These are phyloP conservation scores for Alethe diademata DNA, from an alignment of 2,113 vertebrate genomes.

Conservation along the genomic window DNA sequence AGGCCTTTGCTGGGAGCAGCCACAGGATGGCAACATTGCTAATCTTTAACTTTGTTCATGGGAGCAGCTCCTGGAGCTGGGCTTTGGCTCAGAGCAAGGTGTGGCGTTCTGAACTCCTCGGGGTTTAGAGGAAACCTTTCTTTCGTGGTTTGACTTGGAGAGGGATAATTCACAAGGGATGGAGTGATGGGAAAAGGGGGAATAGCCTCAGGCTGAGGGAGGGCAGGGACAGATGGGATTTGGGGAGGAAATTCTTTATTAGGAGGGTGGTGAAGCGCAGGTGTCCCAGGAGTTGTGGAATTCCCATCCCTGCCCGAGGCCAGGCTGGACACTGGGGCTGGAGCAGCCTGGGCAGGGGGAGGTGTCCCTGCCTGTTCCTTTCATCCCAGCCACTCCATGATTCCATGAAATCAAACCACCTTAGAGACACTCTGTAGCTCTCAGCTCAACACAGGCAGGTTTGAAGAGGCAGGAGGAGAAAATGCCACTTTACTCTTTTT, in stretches of 20 bases:
- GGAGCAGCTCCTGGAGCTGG: not conserved
- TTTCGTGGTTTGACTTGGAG: not conserved
- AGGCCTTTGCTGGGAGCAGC: not conserved
- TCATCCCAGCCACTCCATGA: not conserved
- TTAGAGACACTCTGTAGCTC: not conserved
- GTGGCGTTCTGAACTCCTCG: not conserved
- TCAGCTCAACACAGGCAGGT: not conserved
- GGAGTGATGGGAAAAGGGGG: not conserved
- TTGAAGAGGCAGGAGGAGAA: conserved; percentile 1
- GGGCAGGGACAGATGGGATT: not conserved
- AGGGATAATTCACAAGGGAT: not conserved
- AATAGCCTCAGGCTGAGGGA: not conserved
- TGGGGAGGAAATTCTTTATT: not conserved
- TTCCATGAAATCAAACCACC: not conserved
- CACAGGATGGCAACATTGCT: conserved; percentile 64
- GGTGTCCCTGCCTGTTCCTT: not conserved
- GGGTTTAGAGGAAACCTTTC: not conserved
- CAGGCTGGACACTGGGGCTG: not conserved
- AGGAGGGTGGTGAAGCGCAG: not conserved
- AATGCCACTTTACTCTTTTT: not conserved
- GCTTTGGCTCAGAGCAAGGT: not conserved
- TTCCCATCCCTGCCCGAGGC: not conserved
- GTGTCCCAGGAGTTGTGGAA: not conserved
- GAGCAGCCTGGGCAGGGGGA: not conserved
- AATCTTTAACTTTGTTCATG: not conserved